Conservation (phyloP, 92 coral and sea anemone species). For the Montipora capitata region DNA sequence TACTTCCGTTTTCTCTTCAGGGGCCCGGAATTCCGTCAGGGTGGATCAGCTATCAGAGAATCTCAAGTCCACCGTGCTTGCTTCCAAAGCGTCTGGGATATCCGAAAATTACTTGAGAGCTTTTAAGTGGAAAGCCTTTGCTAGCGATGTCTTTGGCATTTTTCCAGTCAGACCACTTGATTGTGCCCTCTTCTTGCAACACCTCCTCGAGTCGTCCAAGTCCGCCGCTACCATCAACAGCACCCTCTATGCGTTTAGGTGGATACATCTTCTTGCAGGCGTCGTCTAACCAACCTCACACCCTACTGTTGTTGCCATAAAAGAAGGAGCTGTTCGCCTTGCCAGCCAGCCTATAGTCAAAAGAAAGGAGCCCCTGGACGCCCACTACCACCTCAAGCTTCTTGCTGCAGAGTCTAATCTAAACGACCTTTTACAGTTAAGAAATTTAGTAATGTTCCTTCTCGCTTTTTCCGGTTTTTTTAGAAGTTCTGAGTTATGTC, state of each 20-base stretch:
- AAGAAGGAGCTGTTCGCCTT: conserved; percentile 40
- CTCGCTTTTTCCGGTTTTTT: conserved; percentile 44
- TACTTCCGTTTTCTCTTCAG: neutral
- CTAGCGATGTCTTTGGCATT: conserved; percentile 23
- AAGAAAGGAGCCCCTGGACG: conserved; percentile 44
- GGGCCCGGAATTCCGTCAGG: neutral
- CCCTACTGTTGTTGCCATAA: conserved; percentile 14
- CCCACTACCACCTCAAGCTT: conserved; percentile 12
- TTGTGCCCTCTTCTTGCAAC: conserved; percentile 43
- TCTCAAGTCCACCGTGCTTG: conserved; percentile 49
- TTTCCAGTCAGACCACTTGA: conserved; percentile 46
- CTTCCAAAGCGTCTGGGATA: conserved; percentile 42
- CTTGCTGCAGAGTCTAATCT: conserved; percentile 33
- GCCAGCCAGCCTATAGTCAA: conserved; percentile 13
- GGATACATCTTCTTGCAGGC: conserved; percentile 40
- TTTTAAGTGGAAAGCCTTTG: conserved; percentile 33
- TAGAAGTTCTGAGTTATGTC: conserved; percentile 40
- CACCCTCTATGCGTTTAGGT: conserved; percentile 33
- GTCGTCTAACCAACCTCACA: conserved; percentile 21
- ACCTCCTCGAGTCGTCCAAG: conserved; percentile 39
- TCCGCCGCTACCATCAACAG: conserved; percentile 47
- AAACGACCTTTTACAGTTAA: conserved; percentile 34
- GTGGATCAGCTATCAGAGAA: conserved; percentile 26
- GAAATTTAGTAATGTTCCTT: conserved; percentile 37
- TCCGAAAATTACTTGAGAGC: conserved; percentile 44